phyloP scores from a whole-genome alignment of 2,797 vertebrate species.

The Carduelis carduelis region DNA sequence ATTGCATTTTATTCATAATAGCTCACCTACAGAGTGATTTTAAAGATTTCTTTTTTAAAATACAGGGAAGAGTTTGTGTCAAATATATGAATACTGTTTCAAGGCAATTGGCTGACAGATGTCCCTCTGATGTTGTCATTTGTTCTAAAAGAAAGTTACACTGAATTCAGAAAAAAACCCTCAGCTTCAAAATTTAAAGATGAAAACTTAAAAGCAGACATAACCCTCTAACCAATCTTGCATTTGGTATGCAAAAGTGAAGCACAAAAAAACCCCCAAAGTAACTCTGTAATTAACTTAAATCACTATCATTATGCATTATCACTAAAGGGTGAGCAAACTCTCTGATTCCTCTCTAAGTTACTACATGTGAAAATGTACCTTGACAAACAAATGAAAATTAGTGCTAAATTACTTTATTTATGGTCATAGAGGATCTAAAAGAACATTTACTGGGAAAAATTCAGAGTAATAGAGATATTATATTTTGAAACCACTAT shows the following conservation, averaged over 20 bases:
- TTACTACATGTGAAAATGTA: neutral
- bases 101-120: neutral
- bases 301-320: neutral
- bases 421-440: neutral
- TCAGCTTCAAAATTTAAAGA: neutral
- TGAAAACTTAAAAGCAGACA: neutral
- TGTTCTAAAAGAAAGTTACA: neutral
- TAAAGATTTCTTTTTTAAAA: neutral
- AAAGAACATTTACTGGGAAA: neutral
- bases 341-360: neutral
- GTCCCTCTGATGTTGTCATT: neutral
- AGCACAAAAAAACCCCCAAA: neutral
- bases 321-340: neutral
- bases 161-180: neutral
- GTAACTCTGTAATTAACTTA: neutral
- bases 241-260: neutral
- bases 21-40: neutral
- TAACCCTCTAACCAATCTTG: neutral
- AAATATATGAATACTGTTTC: neutral
- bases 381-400: neutral
- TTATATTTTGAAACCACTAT: neutral
- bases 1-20: neutral
- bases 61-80: neutral
- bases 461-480: neutral
- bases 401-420: neutral